Evolutionary conservation across 1,140 invertebrate genomes (phyloP), one percentile per base, ranked within the genome.

Genomic region (Calephelis virginiensis): DNA sequence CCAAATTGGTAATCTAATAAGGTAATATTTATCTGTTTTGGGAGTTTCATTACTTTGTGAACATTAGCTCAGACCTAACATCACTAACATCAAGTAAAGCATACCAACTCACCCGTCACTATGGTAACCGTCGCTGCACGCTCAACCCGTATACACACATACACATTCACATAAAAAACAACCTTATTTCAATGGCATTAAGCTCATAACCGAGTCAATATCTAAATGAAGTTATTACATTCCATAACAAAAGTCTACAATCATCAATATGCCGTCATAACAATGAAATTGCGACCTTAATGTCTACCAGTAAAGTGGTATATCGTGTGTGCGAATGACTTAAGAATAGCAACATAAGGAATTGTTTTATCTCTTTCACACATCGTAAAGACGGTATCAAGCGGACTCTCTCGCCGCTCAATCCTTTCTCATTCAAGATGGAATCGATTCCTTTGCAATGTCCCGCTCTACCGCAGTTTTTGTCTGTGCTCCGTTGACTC

Each of bases 321-420:
- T 89, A 86, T 81, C 71, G 76, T 78, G 77, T 77, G 78, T 74
- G 77, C 77, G 72, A 85, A 86, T 78, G 81, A 78, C 84, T 86
- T 81, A 86, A 86, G 86, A 88, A 89, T 85, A 86, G 85, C 80
- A 81, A 87, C 85, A 81, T 89, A 90, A 90, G 88, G 88, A 90
- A 90, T 84, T 86, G 82, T 86, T 88, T 86, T 88, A 88, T 90
- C 88, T 90, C 88, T 88, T 86, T 90, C 86, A 75, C 88, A 88
- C 86, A 78, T 89, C 83, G 81, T 88, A 89, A 90, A 89, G 82
- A 87, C 76, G 73, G 37, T 64, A 81, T 90, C 72, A 74, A 73
- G 74, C 81, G 72, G 68, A 70, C 85, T 88, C 86, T 70, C 78
- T 89, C 81, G 71, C 71, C 61, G 66, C 70, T 67, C 82, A 77